Evolutionary conservation across 2,113 vertebrate genomes (phyloP), one percentile per base, ranked within the genome.

Genomic region (Apteryx mantelli): DNA sequence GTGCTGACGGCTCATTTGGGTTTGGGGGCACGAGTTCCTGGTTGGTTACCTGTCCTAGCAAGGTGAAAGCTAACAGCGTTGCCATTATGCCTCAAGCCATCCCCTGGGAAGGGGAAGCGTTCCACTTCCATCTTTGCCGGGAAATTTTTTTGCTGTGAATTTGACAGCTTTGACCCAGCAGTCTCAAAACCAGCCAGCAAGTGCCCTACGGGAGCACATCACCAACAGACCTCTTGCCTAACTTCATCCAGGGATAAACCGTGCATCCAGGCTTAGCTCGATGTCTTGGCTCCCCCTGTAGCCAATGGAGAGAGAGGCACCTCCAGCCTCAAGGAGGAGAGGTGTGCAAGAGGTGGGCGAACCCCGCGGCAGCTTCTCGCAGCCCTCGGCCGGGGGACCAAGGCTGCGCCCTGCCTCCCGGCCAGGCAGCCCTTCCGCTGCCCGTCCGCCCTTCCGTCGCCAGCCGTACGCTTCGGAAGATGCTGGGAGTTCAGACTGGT

Each of bases 251-350:
- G 0, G 70, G 52, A 79, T 32, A 25, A 63, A 77, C 48, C 0
- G 13, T 3, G 0, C 46, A 21, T 73, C 92, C 34, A 5, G 3
- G 44, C 46, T 25, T 34, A 80, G 94, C 91, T 70, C 82, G 75
- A 93, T 95, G 89, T 65, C 94, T 73, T 96, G 94, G 95, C 96
- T 97, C 96, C 93, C 95, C 95, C 96, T 97, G 93, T 96, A 95
- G 96, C 95, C 89, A 61, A 32, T 61, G 87, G 48, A 36, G 87
- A 93, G 94, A 89, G 78, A 96, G 89, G 66, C 93, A 96, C 32
- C 56, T 48, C 84, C 63, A 1, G 32, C 3, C 34, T 4, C 11
- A 21, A 1, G 16, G 5, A 74, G 75, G 65, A 9, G 25, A 34
- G 60, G 38, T 58, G 86, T 63, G 50, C 46, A 19, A 48, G 46